Evolutionary conservation across 2,797 vertebrate species (phyloP).

Genomic region (Leptodactylus fallax): DNA sequence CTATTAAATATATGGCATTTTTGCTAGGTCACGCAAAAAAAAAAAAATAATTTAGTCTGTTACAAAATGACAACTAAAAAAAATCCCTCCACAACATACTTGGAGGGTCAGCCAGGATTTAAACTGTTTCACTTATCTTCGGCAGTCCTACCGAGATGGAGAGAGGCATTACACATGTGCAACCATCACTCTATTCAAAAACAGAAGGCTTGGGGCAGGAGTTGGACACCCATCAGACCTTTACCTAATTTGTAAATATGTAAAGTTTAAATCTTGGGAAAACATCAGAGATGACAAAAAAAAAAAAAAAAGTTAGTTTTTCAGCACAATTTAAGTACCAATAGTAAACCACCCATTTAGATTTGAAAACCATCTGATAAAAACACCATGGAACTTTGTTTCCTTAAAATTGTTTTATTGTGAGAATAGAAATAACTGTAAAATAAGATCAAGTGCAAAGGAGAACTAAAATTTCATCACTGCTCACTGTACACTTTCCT

Average conservation of each 20-base stretch:
- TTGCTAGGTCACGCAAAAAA: too few species aligned
- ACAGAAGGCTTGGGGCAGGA: too few species aligned
- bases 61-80: too few species aligned
- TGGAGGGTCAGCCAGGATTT: too few species aligned
- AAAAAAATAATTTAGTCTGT: too few species aligned
- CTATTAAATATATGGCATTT: too few species aligned
- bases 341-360: slow-evolving; percentile 2
- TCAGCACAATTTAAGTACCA: not conserved
- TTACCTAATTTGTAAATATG: not conserved
- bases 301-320: not conserved
- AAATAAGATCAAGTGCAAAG: slow-evolving; percentile 59
- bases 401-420: slow-evolving; percentile 56
- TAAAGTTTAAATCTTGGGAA: not conserved
- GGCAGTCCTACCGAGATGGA: too few species aligned
- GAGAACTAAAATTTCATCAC: slow-evolving; percentile 48
- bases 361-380: slow-evolving; percentile 42
- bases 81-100: too few species aligned
- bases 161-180: too few species aligned
- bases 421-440: slow-evolving; percentile 46
- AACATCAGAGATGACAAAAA: not conserved
- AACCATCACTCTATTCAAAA: too few species aligned
- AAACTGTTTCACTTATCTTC: too few species aligned
- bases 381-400: slow-evolving; percentile 10
- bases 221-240: too few species aligned
- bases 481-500: slow-evolving; percentile 49